Base-by-base conservation (phyloP, 2,888 invertebrate genomes). In the Papilio elwesi region DNA sequence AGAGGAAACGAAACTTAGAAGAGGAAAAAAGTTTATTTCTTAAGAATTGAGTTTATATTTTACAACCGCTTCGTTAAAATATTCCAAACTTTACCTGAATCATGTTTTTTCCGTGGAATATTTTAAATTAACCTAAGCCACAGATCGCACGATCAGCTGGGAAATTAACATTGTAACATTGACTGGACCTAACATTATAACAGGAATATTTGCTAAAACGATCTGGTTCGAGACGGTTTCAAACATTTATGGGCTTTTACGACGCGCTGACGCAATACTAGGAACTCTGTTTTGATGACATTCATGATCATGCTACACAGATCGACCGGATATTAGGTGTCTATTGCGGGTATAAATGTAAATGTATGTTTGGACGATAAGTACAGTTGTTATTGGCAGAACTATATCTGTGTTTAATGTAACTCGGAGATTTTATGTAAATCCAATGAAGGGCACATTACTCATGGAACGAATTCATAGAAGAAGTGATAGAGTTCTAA, bases 261-360 rank as follows among this genome's bases (percentile, higher is more conserved):
- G 66, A 53, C 43, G 53, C 15, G n/a, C 53, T 53, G 53, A 48
- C 53, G 66, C 43, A 53, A 53, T 67, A 53, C 53, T 53, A 16
- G 38, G 15, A n/a, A 62, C 66, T 51, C 53, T 51, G 26, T 38
- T 67, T 36, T 67, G 38, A 53, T 53, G 53, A 13, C 13, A 43
- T 67, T 67, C 52, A 67, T 43, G 66, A 43, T 53, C 38, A 12
- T 15, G 38, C 8, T 38, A 38, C 26, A 53, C 38, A 53, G n/a
- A 43, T 52, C 13, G 9, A 9, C 6, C 36, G 53, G 38, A 53
- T 67, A 53, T 36, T 36, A 51, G 36, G 12, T 55, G 64, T 63
- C 15, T 43, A 36, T 36, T 62, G 62, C 36, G 43, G 15, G 10
- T n/a, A 38, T 43, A 47, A 53, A 15, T n/a, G 9, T 43, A 38